Base-by-base conservation (phyloP, 2,113 vertebrate genomes). In the Scalopus aquaticus region DNA sequence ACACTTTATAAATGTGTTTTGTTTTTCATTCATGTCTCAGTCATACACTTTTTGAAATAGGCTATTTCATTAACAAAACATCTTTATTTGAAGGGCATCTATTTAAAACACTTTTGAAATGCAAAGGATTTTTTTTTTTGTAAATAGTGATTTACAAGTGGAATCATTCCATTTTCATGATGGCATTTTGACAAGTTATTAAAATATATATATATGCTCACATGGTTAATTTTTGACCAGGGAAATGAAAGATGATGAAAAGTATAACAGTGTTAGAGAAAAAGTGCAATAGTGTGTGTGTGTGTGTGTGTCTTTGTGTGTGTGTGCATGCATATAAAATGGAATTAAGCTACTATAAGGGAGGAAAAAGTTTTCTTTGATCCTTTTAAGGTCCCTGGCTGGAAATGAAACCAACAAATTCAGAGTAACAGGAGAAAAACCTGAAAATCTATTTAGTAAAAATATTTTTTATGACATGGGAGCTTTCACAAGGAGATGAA, bases 51-150 rank as follows among this genome's bases (percentile, higher is more conserved):
- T 93, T 83, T 92, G 60, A 80, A 87, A 95, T 58, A 93, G 39
- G 42, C 24, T 67, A 39, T 78, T 77, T 95, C 77, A 84, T 93
- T 93, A 80, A 42, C 32, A 78, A 54, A 44, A 35, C 70, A 89
- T 83, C 87, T 80, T 74, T 83, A 93, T 51, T 51, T 51, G 17
- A 51, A 51, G 54, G 60, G 42, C n/a, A 91, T 69, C 92, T 91
- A 89, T 88, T 92, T 95, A 92, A 93, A 85, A 69, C 49, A 42
- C 46, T 86, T 95, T 90, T 35, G 58, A 94, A 90, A 94, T 72
- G 65, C 54, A 80, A 93, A 84, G 9, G 39, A 22, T 39, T 60
- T 90, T 86, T 64, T 73, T 87, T 88, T 49, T 69, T 19, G 46
- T 76, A 70, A 87, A 62, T 51, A 88, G 54, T 90, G 35, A 88